Evolutionary conservation across 2,113 vertebrate genomes (phyloP).

Genomic region (Sphaerodactylus townsendi): DNA sequence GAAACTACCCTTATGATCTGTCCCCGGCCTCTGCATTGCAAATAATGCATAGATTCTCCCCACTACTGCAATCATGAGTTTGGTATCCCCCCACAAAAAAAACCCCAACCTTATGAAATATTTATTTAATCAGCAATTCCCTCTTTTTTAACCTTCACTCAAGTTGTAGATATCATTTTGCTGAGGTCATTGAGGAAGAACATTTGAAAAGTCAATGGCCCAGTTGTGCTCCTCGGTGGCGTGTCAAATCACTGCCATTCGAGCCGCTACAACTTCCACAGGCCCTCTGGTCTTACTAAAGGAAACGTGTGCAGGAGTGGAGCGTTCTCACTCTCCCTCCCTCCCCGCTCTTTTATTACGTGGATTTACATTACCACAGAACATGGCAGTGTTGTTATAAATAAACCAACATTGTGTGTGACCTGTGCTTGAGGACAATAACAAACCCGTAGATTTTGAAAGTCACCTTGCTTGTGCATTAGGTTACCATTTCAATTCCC

Average conservation of each 20-base stretch:
- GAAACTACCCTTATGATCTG: conserved; percentile 9
- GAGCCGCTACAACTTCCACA: conserved; percentile 8
- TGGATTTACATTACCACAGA: conserved; percentile 44
- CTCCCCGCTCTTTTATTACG: conserved; percentile 8
- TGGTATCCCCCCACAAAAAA: background rate
- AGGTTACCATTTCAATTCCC: conserved; percentile 43
- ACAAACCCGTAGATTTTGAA: background rate
- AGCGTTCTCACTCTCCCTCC: background rate
- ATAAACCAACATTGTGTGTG: conserved; percentile 28
- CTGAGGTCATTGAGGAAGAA: conserved; percentile 10
- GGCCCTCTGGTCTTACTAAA: conserved; percentile 19
- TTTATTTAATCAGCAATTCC: background rate
- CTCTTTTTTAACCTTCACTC: conserved; percentile 4
- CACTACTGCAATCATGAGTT: background rate
- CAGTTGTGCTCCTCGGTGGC: background rate
- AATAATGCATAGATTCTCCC: background rate
- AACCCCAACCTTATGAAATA: conserved; percentile 33
- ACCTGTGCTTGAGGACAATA: conserved; percentile 37
- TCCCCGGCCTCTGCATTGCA: conserved; percentile 8
- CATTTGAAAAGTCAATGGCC: conserved; percentile 35
- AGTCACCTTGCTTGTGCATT: conserved; percentile 29
- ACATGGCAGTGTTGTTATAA: conserved; percentile 27
- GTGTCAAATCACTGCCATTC: conserved; percentile 10
- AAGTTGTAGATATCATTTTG: conserved; percentile 6
- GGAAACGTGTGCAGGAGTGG: conserved; percentile 21